Evolutionary conservation across 2,797 vertebrate species (phyloP).

Genomic region (Podarcis siculus): DNA sequence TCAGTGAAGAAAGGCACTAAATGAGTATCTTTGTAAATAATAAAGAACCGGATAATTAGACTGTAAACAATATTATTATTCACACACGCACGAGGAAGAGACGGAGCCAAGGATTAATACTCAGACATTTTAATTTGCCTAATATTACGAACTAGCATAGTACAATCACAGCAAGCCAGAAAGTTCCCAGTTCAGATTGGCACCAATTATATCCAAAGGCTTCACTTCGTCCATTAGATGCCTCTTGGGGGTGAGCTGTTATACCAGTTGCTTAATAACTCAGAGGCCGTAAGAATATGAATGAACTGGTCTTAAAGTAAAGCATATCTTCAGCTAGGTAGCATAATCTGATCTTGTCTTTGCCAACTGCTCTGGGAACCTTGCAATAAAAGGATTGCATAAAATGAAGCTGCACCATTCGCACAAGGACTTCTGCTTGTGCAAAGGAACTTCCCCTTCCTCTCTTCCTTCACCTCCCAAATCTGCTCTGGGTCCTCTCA

Average conservation of each 20-base stretch:
- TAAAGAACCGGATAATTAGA: neutral
- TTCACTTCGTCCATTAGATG: neutral
- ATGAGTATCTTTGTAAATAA: conserved; percentile 4
- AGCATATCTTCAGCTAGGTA: neutral
- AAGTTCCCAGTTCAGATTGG: neutral
- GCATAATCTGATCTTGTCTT: neutral
- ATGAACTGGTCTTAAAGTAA: neutral
- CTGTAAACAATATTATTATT: conserved; percentile 14
- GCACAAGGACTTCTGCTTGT: no score
- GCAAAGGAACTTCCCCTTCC: no score
- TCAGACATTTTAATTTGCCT: conserved; percentile 12
- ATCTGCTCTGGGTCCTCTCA: no score
- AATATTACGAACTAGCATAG: neutral
- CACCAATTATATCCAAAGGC: neutral
- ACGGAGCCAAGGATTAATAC: conserved; percentile 34
- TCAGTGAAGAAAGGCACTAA: conserved; percentile 12
- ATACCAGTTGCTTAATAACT: neutral
- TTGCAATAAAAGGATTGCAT: no score
- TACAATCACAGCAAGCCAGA: neutral
- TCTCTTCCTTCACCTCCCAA: no score
- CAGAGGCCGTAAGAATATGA: neutral
- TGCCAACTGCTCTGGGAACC: neutral
- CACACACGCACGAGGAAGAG: neutral
- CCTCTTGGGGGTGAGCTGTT: neutral
- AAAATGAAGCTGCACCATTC: no score